Conservation (phyloP, 2,888 invertebrate species). For the Ophion ventricosus region DNA sequence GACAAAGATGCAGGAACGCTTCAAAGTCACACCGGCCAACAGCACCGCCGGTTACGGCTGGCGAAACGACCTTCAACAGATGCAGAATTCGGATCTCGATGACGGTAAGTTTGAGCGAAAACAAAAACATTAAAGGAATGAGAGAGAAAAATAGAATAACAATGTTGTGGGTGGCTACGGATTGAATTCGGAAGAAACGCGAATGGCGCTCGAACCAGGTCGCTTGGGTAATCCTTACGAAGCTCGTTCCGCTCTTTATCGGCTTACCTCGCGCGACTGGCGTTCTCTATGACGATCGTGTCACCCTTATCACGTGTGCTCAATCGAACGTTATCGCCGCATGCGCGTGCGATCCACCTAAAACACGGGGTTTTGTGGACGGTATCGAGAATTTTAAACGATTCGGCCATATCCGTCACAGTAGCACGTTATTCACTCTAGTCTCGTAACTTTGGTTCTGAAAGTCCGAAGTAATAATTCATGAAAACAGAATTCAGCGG, state of each 20-base stretch:
- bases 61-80: conserved; percentile 66
- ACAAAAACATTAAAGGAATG: neutral
- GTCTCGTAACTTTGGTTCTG: no score
- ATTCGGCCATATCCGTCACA: no score
- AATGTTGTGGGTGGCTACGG: neutral
- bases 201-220: neutral
- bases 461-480: no score
- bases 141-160: neutral
- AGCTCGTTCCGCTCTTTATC: conserved; percentile 26
- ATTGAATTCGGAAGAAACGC: neutral
- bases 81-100: conserved; percentile 70
- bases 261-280: conserved; percentile 28
- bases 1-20: conserved; percentile 75
- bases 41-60: conserved; percentile 69
- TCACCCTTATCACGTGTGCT: conserved; percentile 46
- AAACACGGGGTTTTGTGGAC: no score
- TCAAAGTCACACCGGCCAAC: conserved; percentile 78
- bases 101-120: conserved; percentile 72
- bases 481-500: no score
- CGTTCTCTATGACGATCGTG: conserved; percentile 9
- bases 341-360: neutral
- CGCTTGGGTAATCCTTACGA: conserved; percentile 10
- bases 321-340: conserved; percentile 27
- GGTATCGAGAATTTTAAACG: no score
- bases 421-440: no score